Evolutionary conservation across 2,797 vertebrate genomes (phyloP).

Genomic region (Myotis daubentonii): DNA sequence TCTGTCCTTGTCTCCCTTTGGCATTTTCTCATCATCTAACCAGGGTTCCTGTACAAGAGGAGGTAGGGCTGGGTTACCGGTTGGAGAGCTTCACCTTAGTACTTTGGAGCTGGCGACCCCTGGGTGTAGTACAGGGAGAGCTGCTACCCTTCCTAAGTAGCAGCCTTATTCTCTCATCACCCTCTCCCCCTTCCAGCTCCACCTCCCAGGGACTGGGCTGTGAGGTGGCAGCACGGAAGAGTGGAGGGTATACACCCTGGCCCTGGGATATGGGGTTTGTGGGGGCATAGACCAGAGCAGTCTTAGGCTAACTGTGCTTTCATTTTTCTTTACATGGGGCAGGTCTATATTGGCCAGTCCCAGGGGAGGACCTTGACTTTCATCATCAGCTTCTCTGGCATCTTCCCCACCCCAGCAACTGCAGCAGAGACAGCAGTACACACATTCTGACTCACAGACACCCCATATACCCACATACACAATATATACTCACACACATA

Average conservation of each 20-base stretch:
- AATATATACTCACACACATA: not conserved
- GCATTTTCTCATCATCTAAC: constrained; percentile 39
- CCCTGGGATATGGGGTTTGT: not conserved
- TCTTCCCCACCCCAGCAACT: not conserved
- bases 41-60: not conserved
- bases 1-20: constrained; percentile 41
- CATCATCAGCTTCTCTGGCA: constrained; percentile 14
- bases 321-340: not conserved
- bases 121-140: not conserved
- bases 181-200: not conserved
- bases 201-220: not conserved
- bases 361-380: not conserved
- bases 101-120: not conserved
- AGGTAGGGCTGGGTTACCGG: not conserved
- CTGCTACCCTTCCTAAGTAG: constrained; percentile 32
- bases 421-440: constrained; percentile 5
- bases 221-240: not conserved
- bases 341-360: not conserved
- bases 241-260: not conserved
- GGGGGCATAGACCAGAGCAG: not conserved
- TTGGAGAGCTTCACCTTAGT: not conserved
- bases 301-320: constrained; percentile 11
- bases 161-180: not conserved
- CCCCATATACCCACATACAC: not conserved
- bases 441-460: constrained; percentile 7